Percentiles rank a stretch among this genome's conserved stretches.
Conservation (phyloP, 1,140 invertebrate species). For the Leptinotarsa lineolata region DNA sequence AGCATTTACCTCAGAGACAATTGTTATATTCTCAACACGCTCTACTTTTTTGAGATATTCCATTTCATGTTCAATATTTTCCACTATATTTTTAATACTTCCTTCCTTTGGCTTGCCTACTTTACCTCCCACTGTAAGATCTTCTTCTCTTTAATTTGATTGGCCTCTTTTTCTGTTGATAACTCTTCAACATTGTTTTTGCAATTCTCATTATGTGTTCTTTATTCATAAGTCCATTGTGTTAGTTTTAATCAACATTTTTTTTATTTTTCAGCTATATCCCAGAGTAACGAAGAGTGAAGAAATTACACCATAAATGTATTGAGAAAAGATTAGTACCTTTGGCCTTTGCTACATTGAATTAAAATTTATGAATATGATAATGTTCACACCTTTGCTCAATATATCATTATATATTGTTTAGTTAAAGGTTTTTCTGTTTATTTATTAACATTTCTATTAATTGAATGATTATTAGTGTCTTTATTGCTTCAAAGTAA, state of each 20-base stretch:
- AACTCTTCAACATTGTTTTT: no score
- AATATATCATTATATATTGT: slow-evolving; percentile 54
- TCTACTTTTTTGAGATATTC: no score
- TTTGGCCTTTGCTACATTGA: slow-evolving; percentile 40
- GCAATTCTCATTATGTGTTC: no score
- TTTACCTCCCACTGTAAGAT: no score
- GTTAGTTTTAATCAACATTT: no score
- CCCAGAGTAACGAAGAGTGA: slow-evolving; percentile 64
- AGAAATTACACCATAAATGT: slow-evolving; percentile 52
- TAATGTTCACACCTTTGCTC: slow-evolving; percentile 50
- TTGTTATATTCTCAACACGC: no score
- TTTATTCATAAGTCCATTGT: no score
- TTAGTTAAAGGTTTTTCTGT: slow-evolving; percentile 47
- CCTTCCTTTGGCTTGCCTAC: slow-evolving; percentile 19
- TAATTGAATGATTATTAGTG: slow-evolving; percentile 34
- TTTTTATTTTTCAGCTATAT: slow-evolving; percentile 63
- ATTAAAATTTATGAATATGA: slow-evolving; percentile 3
- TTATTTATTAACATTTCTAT: slow-evolving; percentile 39
- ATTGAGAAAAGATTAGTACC: slow-evolving; percentile 43
- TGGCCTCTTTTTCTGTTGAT: no score
- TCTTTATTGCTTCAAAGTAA: slow-evolving; percentile 48
- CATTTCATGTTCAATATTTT: no score
- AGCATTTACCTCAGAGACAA: no score
- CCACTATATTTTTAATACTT: background rate
- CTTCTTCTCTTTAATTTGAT: no score